phyloP scores from a whole-genome alignment of 37 sponge, comb jelly and placozoan genomes.

The Beroe ovata region DNA sequence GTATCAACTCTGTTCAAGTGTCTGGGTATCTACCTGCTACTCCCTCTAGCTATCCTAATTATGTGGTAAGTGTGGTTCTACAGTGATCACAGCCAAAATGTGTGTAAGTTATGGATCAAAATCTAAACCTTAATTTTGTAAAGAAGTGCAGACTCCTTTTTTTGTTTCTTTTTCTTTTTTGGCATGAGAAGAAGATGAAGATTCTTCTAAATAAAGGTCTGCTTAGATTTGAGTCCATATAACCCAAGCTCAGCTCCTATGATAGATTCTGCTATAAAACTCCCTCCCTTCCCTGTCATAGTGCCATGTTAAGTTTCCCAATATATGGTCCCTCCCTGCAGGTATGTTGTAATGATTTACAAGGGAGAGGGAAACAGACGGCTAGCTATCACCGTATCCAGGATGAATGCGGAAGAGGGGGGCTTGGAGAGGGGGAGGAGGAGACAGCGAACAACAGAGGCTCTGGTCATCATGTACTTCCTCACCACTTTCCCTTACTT shows the following conservation, averaged over 20 bases:
- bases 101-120: too few species aligned
- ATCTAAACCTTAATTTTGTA: too few species aligned
- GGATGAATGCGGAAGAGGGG: slow-evolving; percentile 38
- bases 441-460: slow-evolving; percentile 43
- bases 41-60: slow-evolving; percentile 40
- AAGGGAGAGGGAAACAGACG: slow-evolving; percentile 48
- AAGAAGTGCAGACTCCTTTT: too few species aligned
- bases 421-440: neutral
- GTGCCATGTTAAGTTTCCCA: too few species aligned
- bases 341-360: slow-evolving; percentile 12
- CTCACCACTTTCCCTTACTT: neutral
- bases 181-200: too few species aligned
- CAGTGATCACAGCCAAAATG: too few species aligned
- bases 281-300: too few species aligned
- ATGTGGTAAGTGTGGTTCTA: slow-evolving; percentile 41
- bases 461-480: slow-evolving; percentile 32
- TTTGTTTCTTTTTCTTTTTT: too few species aligned
- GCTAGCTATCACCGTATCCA: slow-evolving; percentile 44
- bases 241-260: too few species aligned
- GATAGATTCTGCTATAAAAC: too few species aligned
- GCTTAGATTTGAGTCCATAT: too few species aligned
- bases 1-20: slow-evolving; percentile 9
- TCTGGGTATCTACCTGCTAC: slow-evolving; percentile 3
- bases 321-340: neutral
- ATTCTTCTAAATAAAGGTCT: too few species aligned